phyloP scores from a whole-genome alignment of 2,113 vertebrate species.

The Erinaceus europaeus region DNA sequence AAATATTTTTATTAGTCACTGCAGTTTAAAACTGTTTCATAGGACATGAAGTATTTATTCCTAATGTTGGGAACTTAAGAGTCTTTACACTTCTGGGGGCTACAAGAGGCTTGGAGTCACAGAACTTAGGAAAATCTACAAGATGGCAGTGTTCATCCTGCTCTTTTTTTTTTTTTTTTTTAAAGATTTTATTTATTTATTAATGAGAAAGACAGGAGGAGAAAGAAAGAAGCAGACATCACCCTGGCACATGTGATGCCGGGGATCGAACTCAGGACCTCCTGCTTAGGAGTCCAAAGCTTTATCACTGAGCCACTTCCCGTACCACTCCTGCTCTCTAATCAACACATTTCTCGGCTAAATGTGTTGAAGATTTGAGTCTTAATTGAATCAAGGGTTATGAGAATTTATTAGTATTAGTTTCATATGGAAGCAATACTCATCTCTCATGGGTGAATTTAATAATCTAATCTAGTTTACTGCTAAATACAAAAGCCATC shows the following conservation, averaged over 20 bases:
- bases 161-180: not conserved
- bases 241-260: no score
- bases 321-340: no score
- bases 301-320: no score
- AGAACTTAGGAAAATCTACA: not conserved
- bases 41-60: not conserved
- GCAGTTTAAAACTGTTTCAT: slow-evolving; percentile 46
- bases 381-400: slow-evolving; percentile 12
- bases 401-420: slow-evolving; percentile 27
- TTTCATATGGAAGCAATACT: slow-evolving; percentile 30
- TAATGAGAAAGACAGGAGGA: no score
- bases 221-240: no score
- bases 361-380: not conserved
- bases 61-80: slow-evolving; percentile 47
- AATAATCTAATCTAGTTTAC: slow-evolving; percentile 17
- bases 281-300: no score
- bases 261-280: no score
- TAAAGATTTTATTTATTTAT: no score
- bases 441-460: slow-evolving; percentile 27
- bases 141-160: not conserved
- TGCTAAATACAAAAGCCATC: slow-evolving; percentile 34
- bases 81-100: not conserved
- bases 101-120: not conserved
- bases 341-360: slow-evolving; percentile 32
- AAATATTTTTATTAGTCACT: slow-evolving; percentile 73